Conservation (phyloP, 2,113 vertebrate genomes). For the Pimephales promelas region DNA sequence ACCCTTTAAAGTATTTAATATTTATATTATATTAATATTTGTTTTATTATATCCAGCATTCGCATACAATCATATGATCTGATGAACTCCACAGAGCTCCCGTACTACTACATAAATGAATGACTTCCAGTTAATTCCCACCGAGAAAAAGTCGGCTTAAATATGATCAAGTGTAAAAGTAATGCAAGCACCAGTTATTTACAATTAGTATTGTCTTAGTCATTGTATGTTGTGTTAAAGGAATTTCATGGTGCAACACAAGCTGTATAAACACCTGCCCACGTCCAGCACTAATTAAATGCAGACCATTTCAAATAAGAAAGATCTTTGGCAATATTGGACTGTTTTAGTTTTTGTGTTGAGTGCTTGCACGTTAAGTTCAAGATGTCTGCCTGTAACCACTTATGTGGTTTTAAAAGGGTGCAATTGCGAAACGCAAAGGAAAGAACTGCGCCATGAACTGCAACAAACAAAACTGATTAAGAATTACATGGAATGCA, state of each 20-base stretch:
- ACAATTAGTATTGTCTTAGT: not conserved
- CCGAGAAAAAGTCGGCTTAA: not conserved
- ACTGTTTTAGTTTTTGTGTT: not conserved
- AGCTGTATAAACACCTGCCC: conserved; percentile 15
- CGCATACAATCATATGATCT: not conserved
- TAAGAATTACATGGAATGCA: conserved; percentile 6
- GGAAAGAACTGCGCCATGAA: not conserved
- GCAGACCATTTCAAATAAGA: not conserved
- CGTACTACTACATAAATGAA: not conserved
- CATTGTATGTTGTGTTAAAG: not conserved
- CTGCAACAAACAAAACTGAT: conserved; percentile 13
- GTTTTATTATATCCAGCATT: too few relatives aligned
- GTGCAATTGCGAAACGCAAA: not conserved
- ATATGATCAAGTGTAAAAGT: not conserved
- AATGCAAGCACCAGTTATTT: not conserved
- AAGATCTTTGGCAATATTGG: not conserved
- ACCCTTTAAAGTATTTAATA: too few relatives aligned
- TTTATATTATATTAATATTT: too few relatives aligned
- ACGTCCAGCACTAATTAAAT: not conserved
- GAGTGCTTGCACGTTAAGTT: not conserved
- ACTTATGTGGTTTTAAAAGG: not conserved
- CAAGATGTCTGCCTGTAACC: not conserved
- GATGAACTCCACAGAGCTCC: not conserved
- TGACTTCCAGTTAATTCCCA: not conserved
- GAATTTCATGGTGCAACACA: not conserved